A percentile compares a stretch with the other conserved stretches of the same genome.
Conservation (phyloP, 1,140 invertebrate genomes). For the Megalopta genalis region DNA sequence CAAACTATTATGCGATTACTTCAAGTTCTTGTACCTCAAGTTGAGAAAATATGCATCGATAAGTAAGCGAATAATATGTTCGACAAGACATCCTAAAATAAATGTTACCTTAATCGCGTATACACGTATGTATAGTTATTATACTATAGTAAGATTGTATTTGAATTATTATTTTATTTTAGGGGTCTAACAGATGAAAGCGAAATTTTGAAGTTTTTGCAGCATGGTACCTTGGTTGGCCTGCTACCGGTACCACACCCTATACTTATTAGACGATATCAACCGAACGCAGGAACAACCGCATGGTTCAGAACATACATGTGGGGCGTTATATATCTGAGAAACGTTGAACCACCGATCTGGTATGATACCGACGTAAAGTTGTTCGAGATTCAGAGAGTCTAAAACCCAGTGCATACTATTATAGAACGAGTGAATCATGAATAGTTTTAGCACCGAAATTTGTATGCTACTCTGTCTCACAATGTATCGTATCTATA, state of each 20-base stretch:
- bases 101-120: background rate
- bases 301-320: constrained; percentile 99
- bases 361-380: constrained; percentile 99
- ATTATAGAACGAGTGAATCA: background rate
- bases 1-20: constrained; percentile 99
- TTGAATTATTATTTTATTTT: constrained; percentile 63
- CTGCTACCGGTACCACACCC: constrained; percentile 99
- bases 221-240: constrained; percentile 98
- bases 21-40: constrained; percentile 99
- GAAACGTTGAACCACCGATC: constrained; percentile 98
- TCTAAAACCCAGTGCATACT: constrained; percentile 80
- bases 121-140: no score
- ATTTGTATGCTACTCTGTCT: constrained; percentile 29
- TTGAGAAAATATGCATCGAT: constrained; percentile 99
- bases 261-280: constrained; percentile 99
- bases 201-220: constrained; percentile 99
- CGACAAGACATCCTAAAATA: constrained; percentile 9
- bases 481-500: constrained; percentile 40
- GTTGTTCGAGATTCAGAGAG: constrained; percentile 97
- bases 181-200: constrained; percentile 99
- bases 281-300: constrained; percentile 98
- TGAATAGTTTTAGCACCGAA: constrained; percentile 12
- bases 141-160: no score
- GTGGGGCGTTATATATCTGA: constrained; percentile 99
- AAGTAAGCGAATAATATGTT: constrained; percentile 86